These are phyloP conservation scores for Nomada ferruginata DNA, from an alignment of 2,888 invertebrate species.

Conservation along the genomic window DNA sequence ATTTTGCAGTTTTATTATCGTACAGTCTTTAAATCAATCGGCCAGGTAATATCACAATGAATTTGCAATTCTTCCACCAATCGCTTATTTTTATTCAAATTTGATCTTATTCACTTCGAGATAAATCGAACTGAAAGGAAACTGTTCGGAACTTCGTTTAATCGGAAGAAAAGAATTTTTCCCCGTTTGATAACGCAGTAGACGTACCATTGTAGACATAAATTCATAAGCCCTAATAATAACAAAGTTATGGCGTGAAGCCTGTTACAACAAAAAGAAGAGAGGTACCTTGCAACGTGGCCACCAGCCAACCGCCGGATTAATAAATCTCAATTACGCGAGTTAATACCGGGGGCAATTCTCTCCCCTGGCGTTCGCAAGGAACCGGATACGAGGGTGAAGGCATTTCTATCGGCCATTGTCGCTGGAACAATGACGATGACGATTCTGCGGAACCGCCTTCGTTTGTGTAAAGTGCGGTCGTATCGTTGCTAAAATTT, in stretches of 20 bases:
- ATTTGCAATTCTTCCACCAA: background rate
- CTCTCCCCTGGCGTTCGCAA: slow-evolving; percentile 69
- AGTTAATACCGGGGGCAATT: slow-evolving; percentile 81
- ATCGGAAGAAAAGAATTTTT: background rate
- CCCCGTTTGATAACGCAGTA: background rate
- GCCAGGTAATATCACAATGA: too few species aligned
- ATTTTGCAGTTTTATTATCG: too few species aligned
- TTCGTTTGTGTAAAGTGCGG: slow-evolving; percentile 59
- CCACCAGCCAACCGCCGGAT: slow-evolving; percentile 74
- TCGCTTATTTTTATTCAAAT: background rate
- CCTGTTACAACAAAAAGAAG: slow-evolving; percentile 53
- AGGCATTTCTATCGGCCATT: slow-evolving; percentile 76
- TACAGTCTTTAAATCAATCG: too few species aligned
- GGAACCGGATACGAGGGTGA: slow-evolving; percentile 76
- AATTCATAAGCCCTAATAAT: slow-evolving; percentile 51
- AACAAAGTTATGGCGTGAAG: slow-evolving; percentile 60
- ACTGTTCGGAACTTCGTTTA: background rate
- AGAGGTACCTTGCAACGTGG: slow-evolving; percentile 63
- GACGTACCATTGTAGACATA: slow-evolving; percentile 16
- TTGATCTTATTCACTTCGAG: background rate
- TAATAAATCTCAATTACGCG: slow-evolving; percentile 84
- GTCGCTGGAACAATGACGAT: slow-evolving; percentile 74
- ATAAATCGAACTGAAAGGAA: background rate
- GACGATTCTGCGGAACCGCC: slow-evolving; percentile 66
- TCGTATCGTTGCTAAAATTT: slow-evolving; percentile 47